A percentile compares a stretch with the other conserved stretches of the same genome.
Conservation (phyloP, 2,888 invertebrate species). For the Leucoptera coffeella region DNA sequence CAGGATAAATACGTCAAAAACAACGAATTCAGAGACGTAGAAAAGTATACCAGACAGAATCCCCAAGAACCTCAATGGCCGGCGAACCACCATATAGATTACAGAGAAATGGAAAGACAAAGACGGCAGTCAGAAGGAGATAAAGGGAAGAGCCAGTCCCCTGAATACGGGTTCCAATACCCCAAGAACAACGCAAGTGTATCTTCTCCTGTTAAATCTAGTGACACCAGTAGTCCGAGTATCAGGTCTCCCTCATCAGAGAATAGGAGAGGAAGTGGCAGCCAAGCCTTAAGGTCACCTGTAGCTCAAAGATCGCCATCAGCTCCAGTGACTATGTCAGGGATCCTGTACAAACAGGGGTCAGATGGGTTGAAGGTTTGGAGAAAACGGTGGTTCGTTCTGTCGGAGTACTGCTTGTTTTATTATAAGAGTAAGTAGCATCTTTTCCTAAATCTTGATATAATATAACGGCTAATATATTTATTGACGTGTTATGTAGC, state of each 20-base stretch:
- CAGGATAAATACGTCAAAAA: slow-evolving; percentile 30
- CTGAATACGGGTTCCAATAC: slow-evolving; percentile 22
- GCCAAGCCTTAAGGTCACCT: slow-evolving; percentile 70
- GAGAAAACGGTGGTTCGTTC: slow-evolving; percentile 92
- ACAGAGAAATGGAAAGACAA: slow-evolving; percentile 25
- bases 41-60: slow-evolving; percentile 28
- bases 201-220: slow-evolving; percentile 43
- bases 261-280: slow-evolving; percentile 41
- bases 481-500: too few species aligned
- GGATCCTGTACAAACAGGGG: slow-evolving; percentile 90
- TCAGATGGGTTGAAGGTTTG: slow-evolving; percentile 89
- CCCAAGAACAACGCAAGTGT: slow-evolving; percentile 21
- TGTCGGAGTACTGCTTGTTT: slow-evolving; percentile 89
- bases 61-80: slow-evolving; percentile 32
- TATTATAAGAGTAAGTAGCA: slow-evolving; percentile 83
- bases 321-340: slow-evolving; percentile 79
- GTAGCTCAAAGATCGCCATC: slow-evolving; percentile 78
- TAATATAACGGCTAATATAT: too few species aligned
- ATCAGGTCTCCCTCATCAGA: slow-evolving; percentile 44
- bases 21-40: slow-evolving; percentile 31
- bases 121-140: slow-evolving; percentile 23
- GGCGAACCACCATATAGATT: slow-evolving; percentile 22
- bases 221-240: slow-evolving; percentile 39
- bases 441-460: too few species aligned
- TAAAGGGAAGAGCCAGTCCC: slow-evolving; percentile 24